phyloP scores from a whole-genome alignment of 1,140 invertebrate species.

The Chlorops oryzae region DNA sequence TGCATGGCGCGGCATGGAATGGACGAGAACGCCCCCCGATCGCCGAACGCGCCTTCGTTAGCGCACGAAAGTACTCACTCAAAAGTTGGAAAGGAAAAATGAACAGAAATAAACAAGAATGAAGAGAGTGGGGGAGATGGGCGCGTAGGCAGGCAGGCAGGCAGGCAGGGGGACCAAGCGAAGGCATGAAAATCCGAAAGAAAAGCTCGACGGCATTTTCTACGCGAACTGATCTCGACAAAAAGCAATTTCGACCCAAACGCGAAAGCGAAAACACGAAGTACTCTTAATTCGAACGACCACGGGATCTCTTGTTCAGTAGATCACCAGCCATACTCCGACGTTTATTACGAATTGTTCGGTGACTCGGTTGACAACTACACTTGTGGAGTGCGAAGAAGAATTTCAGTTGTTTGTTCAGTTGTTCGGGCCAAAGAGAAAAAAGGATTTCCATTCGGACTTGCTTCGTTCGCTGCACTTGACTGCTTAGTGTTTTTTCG shows the following conservation, averaged over 20 bases:
- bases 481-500: no score
- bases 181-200: conserved; percentile 9
- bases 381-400: conserved; percentile 19
- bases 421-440: no score
- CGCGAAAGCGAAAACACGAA: conserved; percentile 39
- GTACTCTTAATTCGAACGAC: conserved; percentile 50
- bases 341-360: conserved; percentile 49
- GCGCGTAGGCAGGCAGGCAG: background rate
- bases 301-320: conserved; percentile 49
- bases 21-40: no score
- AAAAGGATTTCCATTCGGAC: no score
- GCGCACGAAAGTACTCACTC: no score
- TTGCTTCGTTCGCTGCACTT: no score
- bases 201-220: conserved; percentile 12
- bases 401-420: no score
- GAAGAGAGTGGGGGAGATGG: background rate
- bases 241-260: conserved; percentile 24
- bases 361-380: conserved; percentile 49
- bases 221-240: conserved; percentile 30
- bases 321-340: conserved; percentile 50
- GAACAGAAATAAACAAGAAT: background rate
- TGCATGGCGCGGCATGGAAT: no score
- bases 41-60: no score
- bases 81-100: no score
- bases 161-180: background rate